Base-by-base conservation (phyloP, 2,888 invertebrate species). In the Erpobdella octoculata region DNA sequence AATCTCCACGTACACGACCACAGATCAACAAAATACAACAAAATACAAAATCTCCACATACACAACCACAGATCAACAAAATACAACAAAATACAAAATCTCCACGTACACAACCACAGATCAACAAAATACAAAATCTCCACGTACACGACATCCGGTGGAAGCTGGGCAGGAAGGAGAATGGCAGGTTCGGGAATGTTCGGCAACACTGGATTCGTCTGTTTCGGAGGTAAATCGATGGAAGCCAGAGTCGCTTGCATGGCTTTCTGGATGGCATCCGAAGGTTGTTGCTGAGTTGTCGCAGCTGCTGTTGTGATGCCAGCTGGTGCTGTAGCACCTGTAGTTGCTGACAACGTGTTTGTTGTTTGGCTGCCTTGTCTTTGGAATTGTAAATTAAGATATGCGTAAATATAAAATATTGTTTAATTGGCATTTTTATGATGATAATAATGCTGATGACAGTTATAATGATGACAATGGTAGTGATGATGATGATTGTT, bases 241-340 rank as follows among this genome's bases (percentile, higher is more conserved):
- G 93, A 87, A 0, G 93, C 93, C 35, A 94, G 86, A 0, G 94
- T 94, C 28, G 93, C 94, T 5, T 93, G 92, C 93, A 94, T 94
- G 0, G 94, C 92, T 79, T 92, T 91, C 83, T 94, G 93, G 70
- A 95, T 81, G 33, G 82, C 81, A 5, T 83, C 81, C 4, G 80
- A 80, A 33, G 80, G 80, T 73, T 78, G 79, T n/a, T 77, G 74
- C 18, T 77, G 37, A 18, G 12, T n/a, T 28, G 70, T 33, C 8
- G 48, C 66, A 0, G 67, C 33, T 2, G 28, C 37, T 35, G 68
- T 3, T 18, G 37, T 5, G 8, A 21, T 15, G 21, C 21, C 2
- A 18, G 58, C 15, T 18, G 58, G 1, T 28, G 21, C n/a, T 6
- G 35, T n/a, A 35, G n/a, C n/a, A 0, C 15, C 6, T 5, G 6